These are phyloP conservation scores for Danio aesculapii DNA, from an alignment of 2,797 vertebrate species.

Conservation along the genomic window DNA sequence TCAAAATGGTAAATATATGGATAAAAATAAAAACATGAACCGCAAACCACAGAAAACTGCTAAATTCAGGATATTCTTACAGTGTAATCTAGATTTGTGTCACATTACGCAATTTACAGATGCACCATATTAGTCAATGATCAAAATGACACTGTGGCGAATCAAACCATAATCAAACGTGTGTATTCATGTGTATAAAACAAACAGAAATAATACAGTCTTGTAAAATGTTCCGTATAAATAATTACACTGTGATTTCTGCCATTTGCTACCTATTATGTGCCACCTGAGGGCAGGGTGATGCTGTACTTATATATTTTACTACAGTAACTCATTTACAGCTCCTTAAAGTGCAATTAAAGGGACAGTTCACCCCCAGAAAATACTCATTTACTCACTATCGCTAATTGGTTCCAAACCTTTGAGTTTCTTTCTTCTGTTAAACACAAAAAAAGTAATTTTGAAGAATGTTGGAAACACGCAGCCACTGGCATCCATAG, in stretches of 20 bases:
- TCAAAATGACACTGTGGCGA: not conserved
- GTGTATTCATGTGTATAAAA: not conserved
- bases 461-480: no score
- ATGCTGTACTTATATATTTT: conserved; percentile 23
- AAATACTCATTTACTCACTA: no score
- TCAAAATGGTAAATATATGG: no score
- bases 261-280: conserved; percentile 29
- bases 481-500: no score
- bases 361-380: no score
- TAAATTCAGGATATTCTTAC: no score
- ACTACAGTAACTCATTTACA: conserved; percentile 12
- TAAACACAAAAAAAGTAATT: no score
- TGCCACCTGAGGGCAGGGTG: not conserved
- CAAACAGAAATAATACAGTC: not conserved
- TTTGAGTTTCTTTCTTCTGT: no score
- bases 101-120: no score
- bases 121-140: conserved; percentile 15
- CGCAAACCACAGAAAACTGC: no score
- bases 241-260: conserved; percentile 25
- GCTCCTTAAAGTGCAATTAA: conserved; percentile 15
- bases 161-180: not conserved
- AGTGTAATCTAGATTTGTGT: not conserved
- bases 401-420: no score
- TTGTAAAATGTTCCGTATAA: not conserved
- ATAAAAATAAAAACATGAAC: no score